Base-by-base conservation (phyloP, 92 coral and sea anemone species). In the Actinostola sp. region DNA sequence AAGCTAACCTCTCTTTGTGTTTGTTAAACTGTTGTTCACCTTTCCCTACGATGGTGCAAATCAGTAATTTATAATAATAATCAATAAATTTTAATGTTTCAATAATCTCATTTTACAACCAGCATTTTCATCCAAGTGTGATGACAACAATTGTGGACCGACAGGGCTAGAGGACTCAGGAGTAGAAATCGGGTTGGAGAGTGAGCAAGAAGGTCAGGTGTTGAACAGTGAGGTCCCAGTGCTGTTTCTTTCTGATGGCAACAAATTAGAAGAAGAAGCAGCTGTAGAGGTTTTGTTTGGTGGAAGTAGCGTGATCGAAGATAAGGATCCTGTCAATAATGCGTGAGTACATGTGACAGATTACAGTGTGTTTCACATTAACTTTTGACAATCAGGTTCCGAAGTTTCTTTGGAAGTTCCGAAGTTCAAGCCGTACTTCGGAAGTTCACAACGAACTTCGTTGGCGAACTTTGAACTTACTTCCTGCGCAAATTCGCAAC, bases 141-240 rank as follows among this genome's bases (percentile, higher is more conserved):
- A 46, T 27, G 82, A 70, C n/a, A 78, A 48, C 38, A 71, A 82
- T 49, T 75, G 81, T 72, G 65, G 25, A 14, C 85, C 69, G 2
- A 72, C 81, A 0, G 84, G 85, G 13, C 88, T 82, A 0, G 97
- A 90, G 32, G 97, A 90, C 49, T 90, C 97, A 31, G 97, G 97
- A 29, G 97, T 90, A 13, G 97, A 90, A 19, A 81, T 90, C 15
- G 97, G 97, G 16, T 88, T 75, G 42, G 97, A 90, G 75, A 90
- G 97, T 70, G 97, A 90, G 51, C 92, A 90, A 46, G 97, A 90
- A 49, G 59, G 81, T 23, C 72, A 44, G 14, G 44, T 73, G 2
- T 26, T 38, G 1, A 34, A 33, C 42, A 35, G 62, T 23, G 80
- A 71, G 8, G 53, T 60, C n/a, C 75, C 82, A 0, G 71, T 66